phyloP scores from a whole-genome alignment of 2,113 vertebrate species.

The Anthoscopus minutus region DNA sequence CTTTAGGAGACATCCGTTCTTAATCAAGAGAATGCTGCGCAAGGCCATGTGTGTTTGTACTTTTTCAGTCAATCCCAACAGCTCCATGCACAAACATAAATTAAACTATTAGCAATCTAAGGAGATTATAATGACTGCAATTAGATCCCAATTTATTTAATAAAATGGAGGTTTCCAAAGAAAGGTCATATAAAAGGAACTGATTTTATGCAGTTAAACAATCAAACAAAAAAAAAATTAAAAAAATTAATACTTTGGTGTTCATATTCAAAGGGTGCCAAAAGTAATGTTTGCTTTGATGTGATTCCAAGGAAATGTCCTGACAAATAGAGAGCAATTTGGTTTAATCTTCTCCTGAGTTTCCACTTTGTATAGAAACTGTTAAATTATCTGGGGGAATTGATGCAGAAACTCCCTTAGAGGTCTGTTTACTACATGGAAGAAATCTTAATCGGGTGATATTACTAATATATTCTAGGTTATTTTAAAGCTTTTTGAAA shows the following conservation, averaged over 20 bases:
- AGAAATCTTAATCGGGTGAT: not conserved
- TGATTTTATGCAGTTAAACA: not conserved
- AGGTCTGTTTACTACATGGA: not conserved
- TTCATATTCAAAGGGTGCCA: not conserved
- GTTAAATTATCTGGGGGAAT: not conserved
- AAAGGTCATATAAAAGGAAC: not conserved
- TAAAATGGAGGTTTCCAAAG: not conserved
- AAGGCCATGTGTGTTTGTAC: not conserved
- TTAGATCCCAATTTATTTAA: slow-evolving; percentile 27
- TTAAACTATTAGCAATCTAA: slow-evolving; percentile 46
- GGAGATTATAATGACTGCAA: slow-evolving; percentile 22
- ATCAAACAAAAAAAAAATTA: not conserved
- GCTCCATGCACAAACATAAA: slow-evolving; percentile 23
- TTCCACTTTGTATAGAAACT: not conserved
- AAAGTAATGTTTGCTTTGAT: not conserved
- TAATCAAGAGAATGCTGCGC: slow-evolving; percentile 10
- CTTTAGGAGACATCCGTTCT: not conserved
- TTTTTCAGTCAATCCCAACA: slow-evolving; percentile 23
- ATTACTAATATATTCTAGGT: not conserved
- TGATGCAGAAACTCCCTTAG: not conserved
- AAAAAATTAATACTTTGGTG: not conserved
- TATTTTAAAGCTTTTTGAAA: not conserved
- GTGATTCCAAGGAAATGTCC: not conserved
- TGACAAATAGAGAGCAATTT: not conserved
- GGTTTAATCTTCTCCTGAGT: not conserved